phyloP scores from a whole-genome alignment of 1,140 invertebrate species.

The Pseudomyrmex cubaensis region DNA sequence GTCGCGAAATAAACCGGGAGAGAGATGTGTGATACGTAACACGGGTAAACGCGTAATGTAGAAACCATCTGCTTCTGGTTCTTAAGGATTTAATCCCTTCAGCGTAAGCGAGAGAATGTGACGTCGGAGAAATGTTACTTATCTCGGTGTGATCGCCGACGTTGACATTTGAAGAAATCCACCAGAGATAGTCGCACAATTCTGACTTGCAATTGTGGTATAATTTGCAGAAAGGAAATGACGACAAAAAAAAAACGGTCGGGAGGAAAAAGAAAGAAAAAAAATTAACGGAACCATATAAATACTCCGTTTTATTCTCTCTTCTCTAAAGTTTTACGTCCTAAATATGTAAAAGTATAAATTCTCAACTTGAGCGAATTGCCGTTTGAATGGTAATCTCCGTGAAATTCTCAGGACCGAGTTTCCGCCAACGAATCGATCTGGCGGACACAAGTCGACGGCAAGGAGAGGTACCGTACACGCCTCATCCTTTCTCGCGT shows the following conservation, averaged over 20 bases:
- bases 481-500: conserved; percentile 39
- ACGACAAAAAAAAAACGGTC: conserved; percentile 1
- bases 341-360: neutral
- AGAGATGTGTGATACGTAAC: conserved; percentile 39
- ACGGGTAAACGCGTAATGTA: conserved; percentile 49
- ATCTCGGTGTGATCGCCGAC: conserved; percentile 38
- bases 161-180: conserved; percentile 55
- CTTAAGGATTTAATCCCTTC: conserved; percentile 52
- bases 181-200: conserved; percentile 24
- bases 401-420: conserved; percentile 51
- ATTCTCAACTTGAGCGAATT: conserved; percentile 27
- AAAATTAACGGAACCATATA: neutral
- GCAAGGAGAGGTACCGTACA: conserved; percentile 56
- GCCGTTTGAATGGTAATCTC: conserved; percentile 50
- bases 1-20: conserved; percentile 35
- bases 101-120: conserved; percentile 35
- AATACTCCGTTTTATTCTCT: neutral
- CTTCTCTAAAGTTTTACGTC: neutral
- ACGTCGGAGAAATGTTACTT: conserved; percentile 37
- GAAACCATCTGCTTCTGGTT: conserved; percentile 50
- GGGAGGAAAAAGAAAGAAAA: neutral
- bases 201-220: conserved; percentile 29
- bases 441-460: conserved; percentile 58
- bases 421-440: conserved; percentile 61
- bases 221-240: conserved; percentile 28